phyloP scores from a whole-genome alignment of 2,888 invertebrate species.

The Callyntrura sp. region DNA sequence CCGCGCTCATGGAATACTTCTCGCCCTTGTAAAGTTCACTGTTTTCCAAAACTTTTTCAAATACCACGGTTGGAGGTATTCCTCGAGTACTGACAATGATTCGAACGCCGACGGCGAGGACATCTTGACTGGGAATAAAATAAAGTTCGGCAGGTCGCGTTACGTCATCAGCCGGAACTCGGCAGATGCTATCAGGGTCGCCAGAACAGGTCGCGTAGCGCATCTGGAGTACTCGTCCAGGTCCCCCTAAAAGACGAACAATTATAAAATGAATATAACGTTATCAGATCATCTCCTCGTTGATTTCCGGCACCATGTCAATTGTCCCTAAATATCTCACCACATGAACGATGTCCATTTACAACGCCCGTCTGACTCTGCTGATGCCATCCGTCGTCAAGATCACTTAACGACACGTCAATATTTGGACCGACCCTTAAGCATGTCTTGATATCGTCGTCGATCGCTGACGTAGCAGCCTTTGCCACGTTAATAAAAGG shows the following conservation, averaged over 20 bases:
- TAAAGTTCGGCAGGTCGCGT: background rate
- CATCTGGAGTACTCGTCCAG: slow-evolving; percentile 1
- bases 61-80: background rate
- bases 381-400: background rate
- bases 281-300: too few relatives aligned
- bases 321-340: background rate
- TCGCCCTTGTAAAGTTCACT: background rate
- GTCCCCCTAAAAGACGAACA: background rate
- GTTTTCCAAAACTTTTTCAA: background rate
- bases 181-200: background rate
- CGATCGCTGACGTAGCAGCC: background rate
- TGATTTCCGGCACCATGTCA: background rate
- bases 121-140: background rate
- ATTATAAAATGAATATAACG: background rate
- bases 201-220: slow-evolving; percentile 20
- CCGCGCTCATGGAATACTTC: slow-evolving; percentile 18
- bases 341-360: slow-evolving; percentile 9
- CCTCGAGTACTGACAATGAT: background rate
- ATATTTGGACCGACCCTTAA: background rate
- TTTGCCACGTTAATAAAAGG: background rate
- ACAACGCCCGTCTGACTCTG: background rate
- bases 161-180: background rate
- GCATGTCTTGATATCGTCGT: background rate
- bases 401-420: slow-evolving; percentile 10
- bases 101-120: background rate